phyloP scores from a whole-genome alignment of 2,113 vertebrate species.

The Vanacampus margaritifer region DNA sequence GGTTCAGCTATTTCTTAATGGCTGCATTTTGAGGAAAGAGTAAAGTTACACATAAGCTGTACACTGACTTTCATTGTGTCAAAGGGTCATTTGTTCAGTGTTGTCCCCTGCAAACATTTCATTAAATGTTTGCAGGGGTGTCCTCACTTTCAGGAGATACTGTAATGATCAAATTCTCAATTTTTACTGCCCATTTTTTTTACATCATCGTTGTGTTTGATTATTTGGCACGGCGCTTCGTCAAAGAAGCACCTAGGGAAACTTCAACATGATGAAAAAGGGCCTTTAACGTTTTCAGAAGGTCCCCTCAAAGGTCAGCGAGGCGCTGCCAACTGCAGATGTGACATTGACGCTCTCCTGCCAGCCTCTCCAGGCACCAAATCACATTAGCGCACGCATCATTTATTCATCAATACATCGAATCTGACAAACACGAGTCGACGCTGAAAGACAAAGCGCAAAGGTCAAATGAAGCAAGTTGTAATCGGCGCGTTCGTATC shows the following conservation, averaged over 20 bases:
- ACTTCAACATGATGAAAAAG: conserved; percentile 3
- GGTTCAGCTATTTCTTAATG: too few relatives aligned
- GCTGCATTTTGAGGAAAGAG: too few relatives aligned
- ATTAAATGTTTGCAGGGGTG: too few relatives aligned
- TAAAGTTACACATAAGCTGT: too few relatives aligned
- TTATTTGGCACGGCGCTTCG: background rate
- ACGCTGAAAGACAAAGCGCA: conserved; percentile 22
- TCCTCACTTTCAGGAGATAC: too few relatives aligned
- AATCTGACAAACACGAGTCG: conserved; percentile 44
- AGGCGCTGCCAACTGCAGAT: conserved; percentile 19
- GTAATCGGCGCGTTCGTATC: conserved; percentile 26
- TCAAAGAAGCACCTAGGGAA: background rate
- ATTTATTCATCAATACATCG: conserved; percentile 57
- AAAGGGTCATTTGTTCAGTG: too few relatives aligned
- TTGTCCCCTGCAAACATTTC: too few relatives aligned
- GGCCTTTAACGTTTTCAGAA: background rate
- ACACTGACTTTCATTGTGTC: too few relatives aligned
- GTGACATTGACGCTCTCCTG: conserved; percentile 40
- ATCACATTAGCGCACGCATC: conserved; percentile 50
- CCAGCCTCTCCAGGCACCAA: conserved; percentile 21
- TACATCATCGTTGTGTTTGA: background rate
- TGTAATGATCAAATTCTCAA: too few relatives aligned
- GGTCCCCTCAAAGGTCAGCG: conserved; percentile 13
- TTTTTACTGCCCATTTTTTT: background rate
- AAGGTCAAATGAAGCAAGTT: conserved; percentile 18